Conservation (phyloP, 2,113 vertebrate species). For the Triplophysa siluroides region DNA sequence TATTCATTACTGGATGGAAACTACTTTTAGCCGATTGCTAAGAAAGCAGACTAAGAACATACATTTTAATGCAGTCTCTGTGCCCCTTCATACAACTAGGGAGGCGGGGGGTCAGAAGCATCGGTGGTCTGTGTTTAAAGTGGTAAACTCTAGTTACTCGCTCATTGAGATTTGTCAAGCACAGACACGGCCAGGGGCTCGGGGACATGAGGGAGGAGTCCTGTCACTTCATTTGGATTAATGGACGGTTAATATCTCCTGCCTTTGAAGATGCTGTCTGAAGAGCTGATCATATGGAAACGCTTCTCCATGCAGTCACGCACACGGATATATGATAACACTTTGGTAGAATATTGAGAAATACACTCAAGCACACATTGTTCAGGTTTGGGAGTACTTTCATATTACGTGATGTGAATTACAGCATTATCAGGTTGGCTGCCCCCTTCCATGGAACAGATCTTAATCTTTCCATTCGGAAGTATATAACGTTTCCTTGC, state of each 20-base stretch:
- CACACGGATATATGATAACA: not conserved
- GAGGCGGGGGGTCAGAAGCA: slow-evolving; percentile 5
- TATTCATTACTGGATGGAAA: not conserved
- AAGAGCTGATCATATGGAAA: not conserved
- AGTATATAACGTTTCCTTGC: slow-evolving; percentile 7
- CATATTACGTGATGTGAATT: not conserved
- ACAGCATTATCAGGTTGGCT: not conserved
- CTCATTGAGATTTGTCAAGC: slow-evolving; percentile 15
- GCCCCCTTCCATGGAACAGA: not conserved
- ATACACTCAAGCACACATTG: too few species aligned
- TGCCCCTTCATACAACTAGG: not conserved
- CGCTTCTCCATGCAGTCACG: not conserved
- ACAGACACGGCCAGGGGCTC: slow-evolving; percentile 5
- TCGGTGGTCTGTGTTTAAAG: not conserved
- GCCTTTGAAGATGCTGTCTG: not conserved
- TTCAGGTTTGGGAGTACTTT: not conserved
- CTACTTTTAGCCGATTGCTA: too few species aligned
- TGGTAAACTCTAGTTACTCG: slow-evolving; percentile 9
- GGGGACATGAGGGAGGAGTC: slow-evolving; percentile 27
- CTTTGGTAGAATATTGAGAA: not conserved
- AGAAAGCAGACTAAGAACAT: not conserved
- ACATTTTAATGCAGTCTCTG: not conserved
- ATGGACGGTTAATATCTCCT: slow-evolving; percentile 32
- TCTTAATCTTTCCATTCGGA: slow-evolving; percentile 26
- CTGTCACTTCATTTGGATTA: slow-evolving; percentile 37